phyloP scores from a whole-genome alignment of 2,888 invertebrate species.

The Acrobasis suavella region DNA sequence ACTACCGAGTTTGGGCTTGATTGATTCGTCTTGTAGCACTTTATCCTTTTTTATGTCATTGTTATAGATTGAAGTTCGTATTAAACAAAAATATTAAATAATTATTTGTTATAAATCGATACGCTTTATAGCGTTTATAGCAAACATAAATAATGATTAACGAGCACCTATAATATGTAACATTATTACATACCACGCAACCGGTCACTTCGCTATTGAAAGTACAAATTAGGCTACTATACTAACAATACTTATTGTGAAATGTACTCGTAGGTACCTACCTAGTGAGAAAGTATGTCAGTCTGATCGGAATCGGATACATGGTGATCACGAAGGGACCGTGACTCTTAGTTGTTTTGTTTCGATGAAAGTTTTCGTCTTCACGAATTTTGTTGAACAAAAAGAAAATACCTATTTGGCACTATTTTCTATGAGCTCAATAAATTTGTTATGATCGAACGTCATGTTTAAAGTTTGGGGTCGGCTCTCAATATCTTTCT shows the following conservation, averaged over 20 bases:
- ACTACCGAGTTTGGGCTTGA: no score
- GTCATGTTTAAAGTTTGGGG: no score
- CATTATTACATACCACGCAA: conserved; percentile 8
- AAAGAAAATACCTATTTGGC: neutral
- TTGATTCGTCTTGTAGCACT: no score
- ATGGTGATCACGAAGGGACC: conserved; percentile 36
- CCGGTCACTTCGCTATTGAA: conserved; percentile 17
- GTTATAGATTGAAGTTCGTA: no score
- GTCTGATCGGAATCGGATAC: conserved; percentile 30
- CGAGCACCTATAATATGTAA: neutral
- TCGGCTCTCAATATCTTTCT: no score
- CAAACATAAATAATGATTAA: neutral
- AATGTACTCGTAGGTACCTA: no score
- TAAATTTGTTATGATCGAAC: neutral
- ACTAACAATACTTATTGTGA: conserved; percentile 26
- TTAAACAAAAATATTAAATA: no score
- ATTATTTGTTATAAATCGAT: no score
- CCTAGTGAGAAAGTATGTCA: conserved; percentile 41
- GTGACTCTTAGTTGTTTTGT: conserved; percentile 5
- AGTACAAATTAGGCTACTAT: conserved; percentile 20
- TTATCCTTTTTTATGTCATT: no score
- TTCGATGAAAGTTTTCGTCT: neutral
- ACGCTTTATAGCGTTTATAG: neutral
- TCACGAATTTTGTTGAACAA: neutral
- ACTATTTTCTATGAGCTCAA: neutral